Evolutionary conservation across 2,888 invertebrate species (phyloP).

Genomic region (Phasia obesa): DNA sequence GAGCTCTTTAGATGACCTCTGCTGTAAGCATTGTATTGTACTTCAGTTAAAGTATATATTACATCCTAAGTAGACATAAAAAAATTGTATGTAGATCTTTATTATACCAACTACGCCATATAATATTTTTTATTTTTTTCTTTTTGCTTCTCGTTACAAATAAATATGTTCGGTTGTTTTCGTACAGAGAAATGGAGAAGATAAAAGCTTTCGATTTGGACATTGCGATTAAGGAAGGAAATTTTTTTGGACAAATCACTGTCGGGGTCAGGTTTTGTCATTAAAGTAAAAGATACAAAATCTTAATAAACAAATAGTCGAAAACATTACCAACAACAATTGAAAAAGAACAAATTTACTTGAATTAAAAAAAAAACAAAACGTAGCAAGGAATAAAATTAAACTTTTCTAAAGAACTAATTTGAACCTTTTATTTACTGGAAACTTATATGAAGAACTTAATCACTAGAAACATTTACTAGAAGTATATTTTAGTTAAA

Average conservation of each 20-base stretch:
- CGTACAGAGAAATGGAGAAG: slow-evolving; percentile 13
- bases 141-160: slow-evolving; percentile 54
- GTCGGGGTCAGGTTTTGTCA: slow-evolving; percentile 70
- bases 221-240: slow-evolving; percentile 82
- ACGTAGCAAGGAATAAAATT: neutral
- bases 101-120: slow-evolving; percentile 34
- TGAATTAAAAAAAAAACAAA: neutral
- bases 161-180: slow-evolving; percentile 14
- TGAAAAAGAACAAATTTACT: neutral
- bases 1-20: neutral
- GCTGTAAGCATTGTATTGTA: slow-evolving; percentile 10
- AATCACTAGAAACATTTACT: no score
- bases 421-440: no score
- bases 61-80: slow-evolving; percentile 48
- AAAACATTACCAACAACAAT: slow-evolving; percentile 29
- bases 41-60: slow-evolving; percentile 21
- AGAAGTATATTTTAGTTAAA: no score
- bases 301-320: slow-evolving; percentile 60
- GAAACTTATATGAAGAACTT: no score
- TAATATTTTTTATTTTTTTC: neutral
- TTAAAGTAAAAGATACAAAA: slow-evolving; percentile 66
- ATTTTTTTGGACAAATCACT: slow-evolving; percentile 79
- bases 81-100: slow-evolving; percentile 51
- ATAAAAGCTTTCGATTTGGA: slow-evolving; percentile 73
- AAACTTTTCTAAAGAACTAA: no score